Conservation (phyloP, 2,888 invertebrate genomes). For the Apamea anceps region DNA sequence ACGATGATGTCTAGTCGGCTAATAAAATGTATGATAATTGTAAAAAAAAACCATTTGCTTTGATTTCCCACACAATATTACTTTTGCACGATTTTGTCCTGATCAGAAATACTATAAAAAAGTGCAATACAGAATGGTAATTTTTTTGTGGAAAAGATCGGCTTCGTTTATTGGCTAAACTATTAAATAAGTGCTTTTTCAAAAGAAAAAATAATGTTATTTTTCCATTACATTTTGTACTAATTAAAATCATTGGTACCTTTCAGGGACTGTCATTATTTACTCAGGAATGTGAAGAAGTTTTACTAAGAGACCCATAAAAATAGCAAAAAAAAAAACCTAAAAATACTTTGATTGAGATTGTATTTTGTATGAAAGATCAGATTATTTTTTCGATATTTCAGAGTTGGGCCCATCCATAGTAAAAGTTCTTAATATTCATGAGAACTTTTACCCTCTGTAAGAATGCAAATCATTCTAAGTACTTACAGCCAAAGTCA, state of each 20-base stretch:
- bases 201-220: no score
- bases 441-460: background rate
- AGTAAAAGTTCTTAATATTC: background rate
- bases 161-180: background rate
- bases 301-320: background rate
- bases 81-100: no score
- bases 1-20: background rate
- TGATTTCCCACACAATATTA: background rate
- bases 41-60: background rate
- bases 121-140: no score
- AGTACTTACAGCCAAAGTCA: background rate
- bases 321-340: background rate
- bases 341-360: no score
- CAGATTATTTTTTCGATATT: background rate
- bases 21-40: no score
- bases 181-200: background rate
- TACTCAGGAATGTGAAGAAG: constrained; percentile 9
- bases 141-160: no score
- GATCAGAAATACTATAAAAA: no score
- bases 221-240: background rate
- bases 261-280: background rate
- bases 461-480: background rate
- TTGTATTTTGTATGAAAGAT: background rate
- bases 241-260: constrained; percentile 11
- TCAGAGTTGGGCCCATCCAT: background rate